Evolutionary conservation across 2,113 vertebrate species (phyloP), one percentile per base, ranked within the genome.

Genomic region (Sander vitreus): DNA sequence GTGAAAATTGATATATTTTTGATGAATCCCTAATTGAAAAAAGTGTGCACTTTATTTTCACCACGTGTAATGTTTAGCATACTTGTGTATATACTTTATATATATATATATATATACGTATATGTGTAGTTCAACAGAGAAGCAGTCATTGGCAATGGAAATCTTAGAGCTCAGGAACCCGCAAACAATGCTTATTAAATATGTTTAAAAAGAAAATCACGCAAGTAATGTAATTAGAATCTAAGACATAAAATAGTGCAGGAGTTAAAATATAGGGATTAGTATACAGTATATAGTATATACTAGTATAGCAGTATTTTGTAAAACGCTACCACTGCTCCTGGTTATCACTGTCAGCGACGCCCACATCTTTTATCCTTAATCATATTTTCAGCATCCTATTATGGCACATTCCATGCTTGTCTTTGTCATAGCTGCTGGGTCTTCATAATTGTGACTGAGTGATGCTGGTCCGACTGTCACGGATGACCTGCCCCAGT

Each of bases 401-500:
- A n/a, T 64, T 54, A 58, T 21, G 47, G 19, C 30, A 69, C n/a
- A 30, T 9, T 59, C 16, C 43, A 9, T 70, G 81, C 73, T 83
- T 73, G 19, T 76, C 62, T 85, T 59, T 68, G 78, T 50, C 69
- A 57, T 50, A 33, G 68, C 85, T 57, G 82, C 73, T 71, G 58
- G 65, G n/a, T 76, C 59, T 67, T 85, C 57, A 64, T 85, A 63
- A 77, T 27, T 54, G 78, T 80, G 57, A 81, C 50, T 74, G 81
- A 85, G 85, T 69, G 81, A 86, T 69, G 63, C 64, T 55, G 83
- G 54, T 90, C 71, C 25, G 74, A 70, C 80, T 72, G 73, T 89
- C 47, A 86, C 83, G 89, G 87, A 30, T 92, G 92, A 92, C 74
- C 85, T 88, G 89, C 55, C 78, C 69, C 73, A 54, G 66, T 92